Conservation (phyloP, 2,797 vertebrate species). For the Pteropus rufus region DNA sequence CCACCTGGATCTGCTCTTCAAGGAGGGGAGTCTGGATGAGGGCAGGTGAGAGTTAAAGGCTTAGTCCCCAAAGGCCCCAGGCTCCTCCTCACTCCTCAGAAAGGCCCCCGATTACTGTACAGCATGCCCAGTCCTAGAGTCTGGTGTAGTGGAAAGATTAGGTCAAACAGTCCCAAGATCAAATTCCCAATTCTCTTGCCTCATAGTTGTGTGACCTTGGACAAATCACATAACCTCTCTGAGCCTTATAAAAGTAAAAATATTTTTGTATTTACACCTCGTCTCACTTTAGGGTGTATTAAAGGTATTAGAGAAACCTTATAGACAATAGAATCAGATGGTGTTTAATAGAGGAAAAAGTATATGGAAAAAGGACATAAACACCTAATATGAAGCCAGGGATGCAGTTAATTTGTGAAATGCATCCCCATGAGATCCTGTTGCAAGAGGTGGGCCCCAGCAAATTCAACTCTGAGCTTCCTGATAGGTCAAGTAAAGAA, state of each 20-base stretch:
- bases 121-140: background rate
- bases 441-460: background rate
- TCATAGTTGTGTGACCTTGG: conserved; percentile 1
- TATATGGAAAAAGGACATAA: background rate
- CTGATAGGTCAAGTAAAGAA: background rate
- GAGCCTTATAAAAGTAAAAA: background rate
- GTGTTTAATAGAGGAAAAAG: background rate
- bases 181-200: background rate
- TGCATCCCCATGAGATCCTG: background rate
- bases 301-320: background rate
- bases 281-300: background rate
- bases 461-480: background rate
- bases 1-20: background rate
- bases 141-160: background rate
- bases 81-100: background rate
- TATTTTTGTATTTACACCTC: background rate
- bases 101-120: background rate
- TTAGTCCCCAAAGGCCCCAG: background rate
- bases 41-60: background rate
- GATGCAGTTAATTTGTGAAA: background rate
- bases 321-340: background rate
- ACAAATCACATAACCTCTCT: background rate
- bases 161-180: background rate
- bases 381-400: background rate
- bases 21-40: background rate